Evolutionary conservation across 1,140 invertebrate species (phyloP).

Genomic region (Maniola jurtina): DNA sequence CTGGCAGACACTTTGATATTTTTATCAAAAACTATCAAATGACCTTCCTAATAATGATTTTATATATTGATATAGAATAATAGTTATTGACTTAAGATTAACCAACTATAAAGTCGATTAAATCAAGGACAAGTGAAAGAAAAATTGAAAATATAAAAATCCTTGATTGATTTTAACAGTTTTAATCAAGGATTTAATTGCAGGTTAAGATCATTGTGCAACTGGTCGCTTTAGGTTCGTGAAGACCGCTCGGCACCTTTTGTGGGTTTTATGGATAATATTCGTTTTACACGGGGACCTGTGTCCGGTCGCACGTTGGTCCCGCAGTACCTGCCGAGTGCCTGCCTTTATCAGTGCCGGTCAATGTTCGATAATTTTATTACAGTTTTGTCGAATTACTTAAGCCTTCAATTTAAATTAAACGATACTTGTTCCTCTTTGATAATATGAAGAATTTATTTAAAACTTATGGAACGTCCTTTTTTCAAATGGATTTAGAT

Average conservation of each 20-base stretch:
- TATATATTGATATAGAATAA: no score
- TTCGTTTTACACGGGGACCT: slow-evolving; percentile 65
- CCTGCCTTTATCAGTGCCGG: slow-evolving; percentile 54
- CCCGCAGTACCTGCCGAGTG: slow-evolving; percentile 22
- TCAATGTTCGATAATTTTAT: slow-evolving; percentile 76
- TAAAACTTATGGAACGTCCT: slow-evolving; percentile 35
- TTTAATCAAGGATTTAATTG: slow-evolving; percentile 4
- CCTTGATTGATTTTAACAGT: no score
- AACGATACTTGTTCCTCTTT: slow-evolving; percentile 61
- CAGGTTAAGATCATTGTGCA: slow-evolving; percentile 28
- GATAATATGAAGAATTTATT: slow-evolving; percentile 69
- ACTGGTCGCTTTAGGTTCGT: slow-evolving; percentile 41
- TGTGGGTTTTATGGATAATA: slow-evolving; percentile 72
- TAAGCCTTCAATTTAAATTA: slow-evolving; percentile 73
- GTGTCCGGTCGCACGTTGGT: slow-evolving; percentile 61
- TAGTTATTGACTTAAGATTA: neutral
- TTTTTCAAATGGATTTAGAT: no score
- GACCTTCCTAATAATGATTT: no score
- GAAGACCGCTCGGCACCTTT: slow-evolving; percentile 73
- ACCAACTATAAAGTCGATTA: no score
- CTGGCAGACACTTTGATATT: no score
- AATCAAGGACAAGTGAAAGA: no score
- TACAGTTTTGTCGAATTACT: slow-evolving; percentile 77
- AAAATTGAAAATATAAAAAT: no score
- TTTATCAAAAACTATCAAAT: no score